Base-by-base conservation (phyloP, 2,797 vertebrate species). In the Merluccius polli region DNA sequence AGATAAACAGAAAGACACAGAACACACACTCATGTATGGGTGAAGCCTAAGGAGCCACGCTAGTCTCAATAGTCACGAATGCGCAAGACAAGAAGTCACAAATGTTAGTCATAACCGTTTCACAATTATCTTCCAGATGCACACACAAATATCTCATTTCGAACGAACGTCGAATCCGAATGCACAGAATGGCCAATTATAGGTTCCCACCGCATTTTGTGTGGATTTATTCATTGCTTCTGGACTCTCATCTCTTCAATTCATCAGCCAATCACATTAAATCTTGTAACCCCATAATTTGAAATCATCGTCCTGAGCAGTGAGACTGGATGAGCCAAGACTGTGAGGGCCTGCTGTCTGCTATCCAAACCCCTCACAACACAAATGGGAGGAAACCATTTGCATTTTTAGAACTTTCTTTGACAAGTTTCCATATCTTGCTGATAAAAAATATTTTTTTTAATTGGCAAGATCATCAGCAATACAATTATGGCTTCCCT, bases 1-100 rank as follows among this genome's bases (percentile, higher is more conserved):
- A 87, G 82, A 87, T 78, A n/a, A 24, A 87, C 77, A 85, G 82
- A 90, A 83, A 83, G 85, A 91, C 84, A 80, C 83, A 83, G 86
- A 77, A 78, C 80, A 85, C 84, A 80, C 71, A 82, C 87, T 38
- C 75, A 87, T 75, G 79, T 87, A 91, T 88, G 87, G 86, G 83
- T 91, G 52, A 63, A 63, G 52, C 52, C 52, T 63, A 63, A 9
- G n/a, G 52, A 63, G 52, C 12, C 52, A 48, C n/a, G 52, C 24
- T n/a, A 24, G 52, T 63, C 52, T 63, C 52, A 63, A 63, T 11
- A 10, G 52, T 63, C 52, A 63, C 52, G 2, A 24, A 63, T 63
- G 52, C 12, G 9, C 52, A 63, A 63, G 52, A 63, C 52, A 63
- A 63, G n/a, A n/a, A 63, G 52, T 63, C 52, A 2, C 8, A 63